Evolutionary conservation across 2,888 invertebrate genomes (phyloP).

Genomic region (Leistus spinibarbis): DNA sequence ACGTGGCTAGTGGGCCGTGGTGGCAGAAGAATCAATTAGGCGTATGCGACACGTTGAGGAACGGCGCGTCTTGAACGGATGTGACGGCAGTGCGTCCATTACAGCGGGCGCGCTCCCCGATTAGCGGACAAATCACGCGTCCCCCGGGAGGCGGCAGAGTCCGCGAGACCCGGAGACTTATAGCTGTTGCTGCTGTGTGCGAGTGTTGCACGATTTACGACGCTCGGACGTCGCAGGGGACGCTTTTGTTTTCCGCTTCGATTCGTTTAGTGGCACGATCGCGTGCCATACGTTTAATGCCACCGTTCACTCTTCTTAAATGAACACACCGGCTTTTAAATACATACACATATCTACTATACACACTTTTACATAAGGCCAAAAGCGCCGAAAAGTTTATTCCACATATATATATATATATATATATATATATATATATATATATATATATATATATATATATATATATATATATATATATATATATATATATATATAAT

Average conservation of each 20-base stretch:
- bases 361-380: no score
- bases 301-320: slow-evolving; percentile 33
- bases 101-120: slow-evolving; percentile 53
- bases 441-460: no score
- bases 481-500: no score
- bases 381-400: no score
- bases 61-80: slow-evolving; percentile 28
- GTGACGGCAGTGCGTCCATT: slow-evolving; percentile 46
- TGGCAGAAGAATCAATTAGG: slow-evolving; percentile 22
- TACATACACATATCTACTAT: slow-evolving; percentile 17
- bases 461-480: no score
- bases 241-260: slow-evolving; percentile 32
- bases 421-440: no score
- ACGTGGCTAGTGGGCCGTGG: neutral
- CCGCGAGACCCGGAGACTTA: slow-evolving; percentile 51
- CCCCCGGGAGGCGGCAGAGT: slow-evolving; percentile 53
- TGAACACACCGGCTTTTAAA: slow-evolving; percentile 25
- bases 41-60: slow-evolving; percentile 18
- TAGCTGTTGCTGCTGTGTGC: neutral
- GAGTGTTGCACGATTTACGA: slow-evolving; percentile 26
- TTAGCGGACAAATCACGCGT: slow-evolving; percentile 58
- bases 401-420: no score
- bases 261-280: slow-evolving; percentile 17
- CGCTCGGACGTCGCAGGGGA: slow-evolving; percentile 35
- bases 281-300: slow-evolving; percentile 34